Conservation (phyloP, 2,113 vertebrate species). For the Scomber japonicus region DNA sequence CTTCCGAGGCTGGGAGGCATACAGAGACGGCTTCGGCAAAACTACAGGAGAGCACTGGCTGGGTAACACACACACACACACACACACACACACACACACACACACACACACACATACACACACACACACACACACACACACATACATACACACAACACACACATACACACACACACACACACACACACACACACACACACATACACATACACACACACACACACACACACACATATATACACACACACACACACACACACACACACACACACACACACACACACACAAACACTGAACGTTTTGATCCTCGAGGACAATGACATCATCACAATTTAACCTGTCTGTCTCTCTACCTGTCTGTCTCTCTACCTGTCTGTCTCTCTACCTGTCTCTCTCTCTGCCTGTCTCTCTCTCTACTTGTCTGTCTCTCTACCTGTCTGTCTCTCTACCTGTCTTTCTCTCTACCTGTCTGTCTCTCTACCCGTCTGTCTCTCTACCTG, state of each 20-base stretch:
- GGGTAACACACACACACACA: slow-evolving; percentile 51
- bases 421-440: too few relatives aligned
- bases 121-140: not conserved
- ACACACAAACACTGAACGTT: not conserved
- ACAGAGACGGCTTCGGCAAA: slow-evolving; percentile 89
- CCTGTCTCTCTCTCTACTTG: too few relatives aligned
- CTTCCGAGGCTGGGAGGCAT: slow-evolving; percentile 91
- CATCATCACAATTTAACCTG: too few relatives aligned
- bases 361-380: too few relatives aligned
- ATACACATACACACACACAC: slow-evolving; percentile 4
- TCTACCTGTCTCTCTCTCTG: too few relatives aligned
- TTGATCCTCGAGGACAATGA: too few relatives aligned
- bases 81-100: slow-evolving; percentile 9
- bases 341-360: too few relatives aligned
- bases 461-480: too few relatives aligned
- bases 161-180: not conserved
- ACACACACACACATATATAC: slow-evolving; percentile 18
- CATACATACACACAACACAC: not conserved
- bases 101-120: slow-evolving; percentile 2
- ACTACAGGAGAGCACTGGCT: slow-evolving; percentile 78
- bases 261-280: not conserved
- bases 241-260: slow-evolving; percentile 9
- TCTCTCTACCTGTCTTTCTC: too few relatives aligned
- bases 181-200: not conserved
- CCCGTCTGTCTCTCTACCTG: not conserved